Base-by-base conservation (phyloP, 2,888 invertebrate genomes). In the Pristionchus mayeri region DNA sequence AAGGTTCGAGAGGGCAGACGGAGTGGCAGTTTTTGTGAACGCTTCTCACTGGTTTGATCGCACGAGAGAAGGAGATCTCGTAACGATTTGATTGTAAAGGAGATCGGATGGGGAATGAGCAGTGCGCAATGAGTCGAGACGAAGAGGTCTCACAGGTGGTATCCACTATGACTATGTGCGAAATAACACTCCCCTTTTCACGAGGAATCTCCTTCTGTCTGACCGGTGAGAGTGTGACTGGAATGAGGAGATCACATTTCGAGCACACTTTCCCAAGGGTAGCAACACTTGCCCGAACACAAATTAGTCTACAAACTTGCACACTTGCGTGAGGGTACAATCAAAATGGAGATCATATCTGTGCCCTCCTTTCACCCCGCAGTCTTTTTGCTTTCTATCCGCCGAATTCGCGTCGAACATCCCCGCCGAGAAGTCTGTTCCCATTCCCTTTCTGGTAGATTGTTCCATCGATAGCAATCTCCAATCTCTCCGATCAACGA, bases 401-500 rank as follows among this genome's bases (percentile, higher is more conserved):
- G 63, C 63, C 63, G 63, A 63, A 63, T 34, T 30, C 34, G 63
- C 63, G 60, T 60, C 30, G 27, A 60, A 16, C 60, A 60, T 60
- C 30, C 30, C 13, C 30, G 24, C 27, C 30, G 7, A 30, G 60
- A 27, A n/a, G n/a, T 44, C 44, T 44, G 44, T 44, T 6, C 44
- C 13, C 13, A 13, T 30, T 27, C 3, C 6, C 16, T 30, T 9
- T 60, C 60, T 30, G 34, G 30, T 34, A 24, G 60, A 4, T 7
- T 60, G 60, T 60, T 27, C 6, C 60, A 60, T n/a, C n/a, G n/a
- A n/a, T n/a, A n/a, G n/a, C 44, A 9, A 44, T 13, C 30, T 63
- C 2, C 63, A 63, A 63, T 63, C 34, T 44, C 44, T 63, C 34
- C 63, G 30, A 30, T 63, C 18, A n/a, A 63, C 63, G 63, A 63